Evolutionary conservation across 2,797 vertebrate species (phyloP).

Genomic region (Halcyon leucocephala): DNA sequence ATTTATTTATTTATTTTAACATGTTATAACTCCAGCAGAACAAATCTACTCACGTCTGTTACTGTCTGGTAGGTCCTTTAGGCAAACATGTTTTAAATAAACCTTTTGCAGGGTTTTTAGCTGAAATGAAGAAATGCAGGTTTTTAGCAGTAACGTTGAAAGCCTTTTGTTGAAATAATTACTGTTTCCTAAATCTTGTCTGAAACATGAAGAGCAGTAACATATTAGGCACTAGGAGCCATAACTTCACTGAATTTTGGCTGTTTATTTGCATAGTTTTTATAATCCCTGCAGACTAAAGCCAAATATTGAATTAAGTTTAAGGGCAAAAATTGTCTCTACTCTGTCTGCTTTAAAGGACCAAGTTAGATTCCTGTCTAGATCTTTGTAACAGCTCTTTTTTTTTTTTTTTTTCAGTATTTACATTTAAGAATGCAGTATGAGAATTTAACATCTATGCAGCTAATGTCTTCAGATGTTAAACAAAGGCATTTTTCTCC

Average conservation of each 20-base stretch:
- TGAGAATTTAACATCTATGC: not conserved
- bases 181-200: conserved; percentile 43
- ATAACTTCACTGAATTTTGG: conserved; percentile 44
- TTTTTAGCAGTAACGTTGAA: conserved; percentile 50
- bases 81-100: conserved; percentile 78
- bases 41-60: conserved; percentile 82
- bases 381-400: not conserved
- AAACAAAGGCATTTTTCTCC: conserved; percentile 23
- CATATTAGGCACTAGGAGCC: not conserved
- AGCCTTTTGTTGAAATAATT: conserved; percentile 49
- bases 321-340: conserved; percentile 6
- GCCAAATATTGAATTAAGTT: conserved; percentile 30
- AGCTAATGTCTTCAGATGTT: not conserved
- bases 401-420: not conserved
- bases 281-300: conserved; percentile 32
- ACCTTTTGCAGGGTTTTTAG: conserved; percentile 60
- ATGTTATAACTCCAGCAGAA: conserved; percentile 81
- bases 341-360: not conserved
- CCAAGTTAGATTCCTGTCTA: not conserved
- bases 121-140: conserved; percentile 69
- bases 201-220: conserved; percentile 25
- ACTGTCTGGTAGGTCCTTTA: conserved; percentile 84
- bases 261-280: conserved; percentile 54
- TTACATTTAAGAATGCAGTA: not conserved
- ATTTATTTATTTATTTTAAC: conserved; percentile 34